phyloP scores from a whole-genome alignment of 2,113 vertebrate genomes.

The Triplophysa tibetana region DNA sequence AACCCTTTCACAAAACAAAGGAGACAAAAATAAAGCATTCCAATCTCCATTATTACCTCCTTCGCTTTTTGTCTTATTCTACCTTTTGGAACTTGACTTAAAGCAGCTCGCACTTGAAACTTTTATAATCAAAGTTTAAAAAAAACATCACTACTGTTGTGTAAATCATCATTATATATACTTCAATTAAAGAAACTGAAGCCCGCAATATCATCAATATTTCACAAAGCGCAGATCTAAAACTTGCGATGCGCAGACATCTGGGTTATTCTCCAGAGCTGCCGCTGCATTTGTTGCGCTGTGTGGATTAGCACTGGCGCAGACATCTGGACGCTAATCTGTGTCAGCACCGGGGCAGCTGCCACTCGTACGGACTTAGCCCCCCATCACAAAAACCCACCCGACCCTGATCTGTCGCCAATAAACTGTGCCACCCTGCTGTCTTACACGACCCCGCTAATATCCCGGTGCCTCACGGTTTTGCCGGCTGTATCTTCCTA shows the following conservation, averaged over 20 bases:
- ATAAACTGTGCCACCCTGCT: slow-evolving; percentile 22
- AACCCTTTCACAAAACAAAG: background rate
- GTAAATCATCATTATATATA: background rate
- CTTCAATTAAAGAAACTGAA: background rate
- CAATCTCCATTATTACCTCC: background rate
- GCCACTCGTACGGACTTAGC: slow-evolving; percentile 45
- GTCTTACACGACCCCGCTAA: slow-evolving; percentile 40
- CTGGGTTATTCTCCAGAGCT: background rate
- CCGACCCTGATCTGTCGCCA: slow-evolving; percentile 33
- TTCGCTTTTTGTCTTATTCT: background rate
- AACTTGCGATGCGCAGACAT: background rate
- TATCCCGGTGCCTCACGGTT: slow-evolving; percentile 1
- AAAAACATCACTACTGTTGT: background rate
- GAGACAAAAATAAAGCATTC: background rate
- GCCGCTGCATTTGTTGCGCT: background rate
- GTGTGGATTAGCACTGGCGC: slow-evolving; percentile 41
- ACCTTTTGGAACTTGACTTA: background rate
- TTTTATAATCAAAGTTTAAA: background rate
- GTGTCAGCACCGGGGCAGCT: slow-evolving; percentile 53
- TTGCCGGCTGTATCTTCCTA: slow-evolving; percentile 4
- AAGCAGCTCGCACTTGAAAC: background rate
- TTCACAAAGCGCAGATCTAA: background rate
- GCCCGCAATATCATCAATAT: background rate
- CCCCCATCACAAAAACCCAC: slow-evolving; percentile 13
- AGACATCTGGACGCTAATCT: slow-evolving; percentile 58